Base-by-base conservation (phyloP, 2,797 vertebrate species). In the Gymnothorax javanicus region DNA sequence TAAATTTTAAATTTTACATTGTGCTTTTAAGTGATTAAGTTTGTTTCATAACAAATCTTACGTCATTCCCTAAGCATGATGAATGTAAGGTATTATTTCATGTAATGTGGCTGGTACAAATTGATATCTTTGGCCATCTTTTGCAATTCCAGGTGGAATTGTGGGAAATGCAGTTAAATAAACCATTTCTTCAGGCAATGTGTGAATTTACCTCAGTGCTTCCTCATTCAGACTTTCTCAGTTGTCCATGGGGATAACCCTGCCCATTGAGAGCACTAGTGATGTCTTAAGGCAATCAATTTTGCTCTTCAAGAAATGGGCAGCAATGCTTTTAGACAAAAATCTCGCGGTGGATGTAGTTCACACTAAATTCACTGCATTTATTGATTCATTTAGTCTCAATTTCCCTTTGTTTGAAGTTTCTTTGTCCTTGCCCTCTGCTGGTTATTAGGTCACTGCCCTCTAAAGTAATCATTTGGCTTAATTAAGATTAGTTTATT, bases 161-260 rank as follows among this genome's bases (percentile, higher is more conserved):
- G 73, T 77, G 73, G 73, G 73, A 77, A 77, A 77, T 77, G 73
- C 57, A 50, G 79, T 12, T 23, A 82, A 56, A 56, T 25, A 58
- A 56, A 3, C 50, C 13, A 20, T 11, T 81, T 1, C 77, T 81
- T 52, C 77, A 2, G 52, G n/a, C 25, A 17, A 52, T 25, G 56
- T 25, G 15, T 64, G 33, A 84, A 60, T 62, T 64, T 27, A 59
- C 0, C 59, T 20, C 5, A 33, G 59, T 43, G 58, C 58, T 64
- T 84, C 17, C 13, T 52, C 33, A 23, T 43, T 84, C 43, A 11
- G 2, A 11, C 43, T 50, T 33, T 15, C 60, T 33, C 23, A 64
- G 25, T 43, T 77, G 43, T 77, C 73, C 43, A 23, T 77, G 43
- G 73, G 73, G 73, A 77, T 43, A 52, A 52, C 15, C 15, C 43